These are phyloP conservation scores for Scarus forsteni DNA, from an alignment of 2,797 vertebrate species.

Conservation along the genomic window DNA sequence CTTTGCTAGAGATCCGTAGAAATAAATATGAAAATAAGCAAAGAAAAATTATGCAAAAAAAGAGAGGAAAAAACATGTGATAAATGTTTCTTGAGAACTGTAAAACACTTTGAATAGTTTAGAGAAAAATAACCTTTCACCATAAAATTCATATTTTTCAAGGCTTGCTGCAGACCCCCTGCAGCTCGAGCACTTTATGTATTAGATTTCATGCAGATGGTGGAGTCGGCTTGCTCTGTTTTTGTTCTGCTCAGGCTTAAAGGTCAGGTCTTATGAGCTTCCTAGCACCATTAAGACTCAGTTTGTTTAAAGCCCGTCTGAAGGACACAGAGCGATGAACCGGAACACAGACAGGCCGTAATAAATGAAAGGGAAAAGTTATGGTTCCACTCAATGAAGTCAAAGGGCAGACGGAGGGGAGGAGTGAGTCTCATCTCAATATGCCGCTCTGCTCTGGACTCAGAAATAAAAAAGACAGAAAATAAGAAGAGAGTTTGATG, in stretches of 20 bases:
- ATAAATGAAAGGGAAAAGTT: slow-evolving; percentile 77
- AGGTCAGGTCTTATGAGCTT: slow-evolving; percentile 75
- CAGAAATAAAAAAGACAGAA: slow-evolving; percentile 15
- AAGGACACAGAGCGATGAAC: slow-evolving; percentile 76
- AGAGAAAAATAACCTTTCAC: slow-evolving; percentile 27
- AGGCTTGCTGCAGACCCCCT: slow-evolving; percentile 32
- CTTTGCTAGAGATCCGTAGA: slow-evolving; percentile 20
- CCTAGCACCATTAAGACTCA: slow-evolving; percentile 69
- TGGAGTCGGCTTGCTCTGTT: slow-evolving; percentile 28
- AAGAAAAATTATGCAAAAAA: neutral
- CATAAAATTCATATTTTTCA: slow-evolving; percentile 35
- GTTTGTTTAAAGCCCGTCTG: slow-evolving; percentile 76
- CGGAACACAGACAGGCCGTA: slow-evolving; percentile 58
- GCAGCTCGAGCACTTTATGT: slow-evolving; percentile 39
- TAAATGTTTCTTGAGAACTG: neutral
- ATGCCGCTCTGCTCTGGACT: slow-evolving; percentile 37
- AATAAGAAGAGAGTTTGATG: slow-evolving; percentile 12
- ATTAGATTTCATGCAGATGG: slow-evolving; percentile 67
- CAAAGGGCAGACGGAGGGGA: slow-evolving; percentile 76
- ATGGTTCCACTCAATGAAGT: slow-evolving; percentile 79
- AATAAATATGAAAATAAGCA: slow-evolving; percentile 12
- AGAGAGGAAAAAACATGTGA: neutral
- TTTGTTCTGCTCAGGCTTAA: slow-evolving; percentile 71
- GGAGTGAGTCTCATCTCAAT: slow-evolving; percentile 59
- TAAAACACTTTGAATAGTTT: neutral